A percentile compares a stretch with the other conserved stretches of the same genome.
phyloP scores from a whole-genome alignment of 2,797 vertebrate species.

The Odontamblyopus lacepedii region DNA sequence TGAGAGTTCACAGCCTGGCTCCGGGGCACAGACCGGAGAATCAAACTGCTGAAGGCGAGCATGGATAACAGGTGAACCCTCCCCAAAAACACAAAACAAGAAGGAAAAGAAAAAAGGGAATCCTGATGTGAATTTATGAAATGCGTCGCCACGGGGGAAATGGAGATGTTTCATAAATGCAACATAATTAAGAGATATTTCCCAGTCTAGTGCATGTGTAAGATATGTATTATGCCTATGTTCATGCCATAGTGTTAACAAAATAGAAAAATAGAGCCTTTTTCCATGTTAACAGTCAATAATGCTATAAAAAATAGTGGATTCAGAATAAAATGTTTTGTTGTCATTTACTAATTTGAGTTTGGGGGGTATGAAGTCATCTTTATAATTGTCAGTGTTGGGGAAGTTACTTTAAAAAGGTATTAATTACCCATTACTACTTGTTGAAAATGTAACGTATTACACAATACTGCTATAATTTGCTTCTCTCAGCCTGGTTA shows the following conservation, averaged over 20 bases:
- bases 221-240: neutral
- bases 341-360: too few relatives aligned
- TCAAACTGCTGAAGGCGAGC: constrained; percentile 65
- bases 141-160: constrained; percentile 47
- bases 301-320: too few relatives aligned
- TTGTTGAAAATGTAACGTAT: too few relatives aligned
- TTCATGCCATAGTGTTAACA: neutral
- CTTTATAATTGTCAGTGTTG: too few relatives aligned
- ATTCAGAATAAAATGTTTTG: too few relatives aligned
- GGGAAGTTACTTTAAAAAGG: too few relatives aligned
- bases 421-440: too few relatives aligned
- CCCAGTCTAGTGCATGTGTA: neutral
- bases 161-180: neutral
- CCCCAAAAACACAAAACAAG: constrained; percentile 7
- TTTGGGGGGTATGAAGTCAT: too few relatives aligned
- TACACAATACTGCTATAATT: too few relatives aligned
- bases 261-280: neutral
- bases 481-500: too few relatives aligned
- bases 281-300: too few relatives aligned
- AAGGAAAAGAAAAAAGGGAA: constrained; percentile 9
- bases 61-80: constrained; percentile 66
- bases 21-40: constrained; percentile 65
- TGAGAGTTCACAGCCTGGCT: constrained; percentile 75
- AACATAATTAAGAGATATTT: neutral
- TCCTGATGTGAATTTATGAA: constrained; percentile 70